A percentile compares a stretch with the other conserved stretches of the same genome.
Evolutionary conservation across 2,888 invertebrate species (phyloP).

Genomic region (Melieria picta): DNA sequence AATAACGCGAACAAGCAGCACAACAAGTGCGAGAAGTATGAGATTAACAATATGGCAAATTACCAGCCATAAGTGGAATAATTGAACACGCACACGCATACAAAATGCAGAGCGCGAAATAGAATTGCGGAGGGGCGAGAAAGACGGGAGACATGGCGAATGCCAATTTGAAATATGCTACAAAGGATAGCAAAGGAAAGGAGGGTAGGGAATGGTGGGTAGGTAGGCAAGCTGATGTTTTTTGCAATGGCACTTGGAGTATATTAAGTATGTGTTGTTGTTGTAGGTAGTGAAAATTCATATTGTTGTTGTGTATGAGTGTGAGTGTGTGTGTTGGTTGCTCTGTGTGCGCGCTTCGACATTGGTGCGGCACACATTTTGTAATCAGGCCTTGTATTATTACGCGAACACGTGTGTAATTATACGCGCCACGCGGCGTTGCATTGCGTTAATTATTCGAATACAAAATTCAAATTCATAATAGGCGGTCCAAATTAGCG

Average conservation of each 20-base stretch:
- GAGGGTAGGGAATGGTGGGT: neutral
- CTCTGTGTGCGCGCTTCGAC: no score
- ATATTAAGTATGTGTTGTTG: neutral
- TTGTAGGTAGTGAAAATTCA: neutral
- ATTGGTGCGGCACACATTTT: neutral
- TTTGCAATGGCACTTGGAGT: neutral
- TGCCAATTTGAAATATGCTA: no score
- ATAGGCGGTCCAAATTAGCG: slow-evolving; percentile 14
- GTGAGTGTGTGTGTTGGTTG: neutral
- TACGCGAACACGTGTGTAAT: slow-evolving; percentile 42
- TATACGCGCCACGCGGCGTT: slow-evolving; percentile 26
- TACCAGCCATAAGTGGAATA: slow-evolving; percentile 2
- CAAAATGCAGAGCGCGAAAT: neutral
- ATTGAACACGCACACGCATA: slow-evolving; percentile 10
- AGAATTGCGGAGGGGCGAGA: neutral
- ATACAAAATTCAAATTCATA: slow-evolving; percentile 41
- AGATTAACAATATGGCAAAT: slow-evolving; percentile 4
- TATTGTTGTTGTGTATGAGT: slow-evolving; percentile 1
- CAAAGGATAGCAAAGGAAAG: neutral
- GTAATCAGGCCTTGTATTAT: slow-evolving; percentile 31
- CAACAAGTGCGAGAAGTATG: slow-evolving; percentile 1
- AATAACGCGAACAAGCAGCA: slow-evolving; percentile 10
- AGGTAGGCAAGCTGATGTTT: neutral
- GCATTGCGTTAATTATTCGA: slow-evolving; percentile 46
- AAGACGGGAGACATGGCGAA: no score